Base-by-base conservation (phyloP, 2,113 vertebrate genomes). In the Nestor notabilis region DNA sequence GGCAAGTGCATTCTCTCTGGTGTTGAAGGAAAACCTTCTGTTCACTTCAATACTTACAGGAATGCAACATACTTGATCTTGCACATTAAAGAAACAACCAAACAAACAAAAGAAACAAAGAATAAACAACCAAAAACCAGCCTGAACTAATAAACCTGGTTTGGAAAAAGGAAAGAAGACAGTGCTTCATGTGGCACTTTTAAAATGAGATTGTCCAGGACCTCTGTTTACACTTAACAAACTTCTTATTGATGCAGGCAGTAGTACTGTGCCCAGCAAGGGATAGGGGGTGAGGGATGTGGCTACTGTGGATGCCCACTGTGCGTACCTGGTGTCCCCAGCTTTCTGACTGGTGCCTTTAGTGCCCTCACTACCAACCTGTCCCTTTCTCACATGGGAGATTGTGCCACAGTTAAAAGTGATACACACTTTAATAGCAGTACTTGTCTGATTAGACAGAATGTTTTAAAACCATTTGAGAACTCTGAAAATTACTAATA, bases 311-410 rank as follows among this genome's bases (percentile, higher is more conserved):
- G 4, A 10, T 2, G 56, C 31, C n/a, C n/a, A n/a, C n/a, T n/a
- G n/a, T n/a, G n/a, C n/a, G n/a, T n/a, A n/a, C n/a, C n/a, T n/a
- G 33, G 11, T 44, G 47, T 14, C n/a, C 50, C 41, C 52, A 8
- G 2, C 3, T 72, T 72, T 27, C 65, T 29, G 20, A 5, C 20
- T 20, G 43, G 47, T 55, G 31, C 72, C 56, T 80, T 49, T 53
- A 15, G 43, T 7, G 0, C n/a, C 53, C 64, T 25, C 2, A 4
- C n/a, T 53, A 44, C 66, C 53, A 29, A 60, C 31, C n/a, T 64
- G 63, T 33, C 18, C n/a, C 25, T 13, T 17, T n/a, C 50, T 72
- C 21, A 8, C 4, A 0, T 1, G 43, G 41, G 11, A 43, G 14
- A 4, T 25, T 43, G 61, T 64, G 46, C 28, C 53, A 5, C n/a